These are phyloP conservation scores for Cuniculus paca DNA, from an alignment of 2,797 vertebrate species.

Conservation along the genomic window DNA sequence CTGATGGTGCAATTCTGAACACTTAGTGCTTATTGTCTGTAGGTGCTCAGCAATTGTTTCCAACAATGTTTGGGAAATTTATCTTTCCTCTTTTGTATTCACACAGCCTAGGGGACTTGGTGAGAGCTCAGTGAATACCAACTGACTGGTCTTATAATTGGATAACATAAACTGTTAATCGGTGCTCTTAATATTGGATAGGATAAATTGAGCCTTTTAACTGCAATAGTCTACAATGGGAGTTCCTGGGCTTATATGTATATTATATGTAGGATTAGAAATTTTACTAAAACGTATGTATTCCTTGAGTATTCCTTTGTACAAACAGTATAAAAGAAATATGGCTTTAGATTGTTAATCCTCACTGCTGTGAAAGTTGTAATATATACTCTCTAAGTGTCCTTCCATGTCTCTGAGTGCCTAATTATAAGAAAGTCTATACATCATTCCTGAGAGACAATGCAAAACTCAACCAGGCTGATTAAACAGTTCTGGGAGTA, in stretches of 20 bases:
- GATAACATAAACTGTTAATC: background rate
- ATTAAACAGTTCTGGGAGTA: background rate
- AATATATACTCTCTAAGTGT: background rate
- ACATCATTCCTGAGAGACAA: background rate
- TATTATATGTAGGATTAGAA: background rate
- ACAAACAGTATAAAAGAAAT: background rate
- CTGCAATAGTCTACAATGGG: background rate
- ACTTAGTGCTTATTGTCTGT: background rate
- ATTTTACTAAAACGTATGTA: background rate
- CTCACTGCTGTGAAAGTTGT: background rate
- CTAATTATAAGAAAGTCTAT: background rate
- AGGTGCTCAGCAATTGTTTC: background rate
- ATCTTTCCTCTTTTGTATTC: background rate
- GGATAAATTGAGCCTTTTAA: background rate
- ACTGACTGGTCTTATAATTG: background rate
- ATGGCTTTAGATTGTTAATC: background rate
- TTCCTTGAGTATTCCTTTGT: background rate
- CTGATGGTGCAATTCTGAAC: background rate
- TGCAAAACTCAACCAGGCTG: background rate
- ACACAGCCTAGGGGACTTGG: background rate
- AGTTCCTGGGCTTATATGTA: background rate
- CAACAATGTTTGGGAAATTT: background rate
- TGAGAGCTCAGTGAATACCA: background rate
- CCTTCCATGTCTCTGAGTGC: background rate
- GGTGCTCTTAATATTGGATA: background rate